Evolutionary conservation across 2,113 vertebrate species (phyloP).

Genomic region (Rhynchopsitta pachyrhyncha): DNA sequence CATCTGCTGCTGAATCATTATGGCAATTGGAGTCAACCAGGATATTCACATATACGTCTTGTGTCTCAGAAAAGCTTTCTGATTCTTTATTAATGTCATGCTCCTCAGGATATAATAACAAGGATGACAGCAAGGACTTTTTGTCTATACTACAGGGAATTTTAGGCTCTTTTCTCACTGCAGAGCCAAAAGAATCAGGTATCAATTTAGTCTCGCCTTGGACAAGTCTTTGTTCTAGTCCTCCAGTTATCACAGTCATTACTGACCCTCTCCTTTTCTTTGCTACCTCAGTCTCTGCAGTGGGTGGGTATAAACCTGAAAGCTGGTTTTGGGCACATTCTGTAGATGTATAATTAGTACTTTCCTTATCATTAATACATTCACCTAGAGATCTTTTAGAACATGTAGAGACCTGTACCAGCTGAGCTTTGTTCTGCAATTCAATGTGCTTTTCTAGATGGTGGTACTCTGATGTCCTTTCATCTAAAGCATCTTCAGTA

Average conservation of each 20-base stretch:
- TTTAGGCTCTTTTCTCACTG: slow-evolving; percentile 21
- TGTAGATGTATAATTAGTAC: not conserved
- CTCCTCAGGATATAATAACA: slow-evolving; percentile 29
- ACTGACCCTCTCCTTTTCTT: slow-evolving; percentile 59
- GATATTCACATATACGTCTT: not conserved
- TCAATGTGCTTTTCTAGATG: not conserved
- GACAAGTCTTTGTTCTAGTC: slow-evolving; percentile 59
- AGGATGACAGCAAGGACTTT: slow-evolving; percentile 26
- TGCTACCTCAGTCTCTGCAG: not conserved
- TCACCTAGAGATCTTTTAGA: slow-evolving; percentile 63
- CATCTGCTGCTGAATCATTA: not conserved
- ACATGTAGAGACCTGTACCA: slow-evolving; percentile 46
- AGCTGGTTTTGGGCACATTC: not conserved
- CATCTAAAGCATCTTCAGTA: slow-evolving; percentile 65
- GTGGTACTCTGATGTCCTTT: slow-evolving; percentile 51
- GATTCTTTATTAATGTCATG: not conserved
- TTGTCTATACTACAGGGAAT: not conserved
- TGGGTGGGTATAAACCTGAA: not conserved
- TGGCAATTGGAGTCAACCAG: not conserved
- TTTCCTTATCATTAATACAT: not conserved
- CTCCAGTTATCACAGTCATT: slow-evolving; percentile 54
- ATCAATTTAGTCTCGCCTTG: slow-evolving; percentile 36
- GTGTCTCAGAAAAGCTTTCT: slow-evolving; percentile 16
- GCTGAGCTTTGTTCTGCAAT: not conserved
- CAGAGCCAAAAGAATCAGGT: not conserved